phyloP scores from a whole-genome alignment of 2,113 vertebrate genomes.

The Grammomys dolichurus region DNA sequence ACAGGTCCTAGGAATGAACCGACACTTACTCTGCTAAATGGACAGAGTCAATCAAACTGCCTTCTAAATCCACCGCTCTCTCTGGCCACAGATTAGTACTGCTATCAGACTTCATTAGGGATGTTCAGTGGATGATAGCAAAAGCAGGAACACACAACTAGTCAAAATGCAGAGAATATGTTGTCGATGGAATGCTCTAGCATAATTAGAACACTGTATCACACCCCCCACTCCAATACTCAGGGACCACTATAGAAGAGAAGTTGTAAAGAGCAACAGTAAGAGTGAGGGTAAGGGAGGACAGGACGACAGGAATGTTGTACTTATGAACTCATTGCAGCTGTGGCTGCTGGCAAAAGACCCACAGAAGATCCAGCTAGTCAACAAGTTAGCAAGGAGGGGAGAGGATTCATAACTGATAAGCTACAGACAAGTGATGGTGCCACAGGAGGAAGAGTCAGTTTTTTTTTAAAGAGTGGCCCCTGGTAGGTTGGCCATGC shows the following conservation, averaged over 20 bases:
- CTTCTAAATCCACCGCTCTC: neutral
- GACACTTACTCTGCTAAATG: neutral
- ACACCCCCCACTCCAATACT: neutral
- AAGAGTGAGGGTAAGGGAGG: neutral
- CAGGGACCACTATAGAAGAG: neutral
- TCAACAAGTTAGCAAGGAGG: neutral
- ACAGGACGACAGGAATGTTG: neutral
- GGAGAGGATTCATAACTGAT: neutral
- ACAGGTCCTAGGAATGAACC: neutral
- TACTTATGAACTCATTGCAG: neutral
- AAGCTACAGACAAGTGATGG: neutral
- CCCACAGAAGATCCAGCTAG: neutral
- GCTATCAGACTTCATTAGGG: neutral
- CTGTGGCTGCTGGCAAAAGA: neutral
- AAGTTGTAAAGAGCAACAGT: neutral
- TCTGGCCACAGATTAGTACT: neutral
- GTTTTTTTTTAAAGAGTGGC: neutral
- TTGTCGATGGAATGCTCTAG: neutral
- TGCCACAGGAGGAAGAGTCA: neutral
- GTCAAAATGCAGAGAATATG: neutral
- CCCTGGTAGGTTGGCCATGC: neutral
- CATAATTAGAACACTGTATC: neutral
- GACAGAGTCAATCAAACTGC: neutral
- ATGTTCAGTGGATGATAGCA: neutral
- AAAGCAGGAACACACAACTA: neutral